A percentile compares a stretch with the other conserved stretches of the same genome.
These are phyloP conservation scores for Nesoenas mayeri DNA, from an alignment of 2,113 vertebrate species.

Conservation along the genomic window DNA sequence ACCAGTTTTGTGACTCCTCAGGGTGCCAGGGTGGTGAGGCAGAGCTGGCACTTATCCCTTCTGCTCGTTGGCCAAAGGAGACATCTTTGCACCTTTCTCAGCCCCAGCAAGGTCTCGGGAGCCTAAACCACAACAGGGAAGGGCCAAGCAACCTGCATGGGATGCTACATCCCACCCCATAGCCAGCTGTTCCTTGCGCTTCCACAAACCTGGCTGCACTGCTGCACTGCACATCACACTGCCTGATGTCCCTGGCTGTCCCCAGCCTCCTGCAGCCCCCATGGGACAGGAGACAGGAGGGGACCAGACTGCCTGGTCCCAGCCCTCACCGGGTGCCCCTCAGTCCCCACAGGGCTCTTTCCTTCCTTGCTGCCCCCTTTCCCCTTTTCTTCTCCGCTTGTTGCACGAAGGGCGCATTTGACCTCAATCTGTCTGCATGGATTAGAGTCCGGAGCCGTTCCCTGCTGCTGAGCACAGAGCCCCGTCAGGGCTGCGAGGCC, in stretches of 20 bases:
- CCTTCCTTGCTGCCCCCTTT: background rate
- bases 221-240: accelerated
- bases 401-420: background rate
- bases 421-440: slow-evolving; percentile 71
- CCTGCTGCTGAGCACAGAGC: slow-evolving; percentile 22
- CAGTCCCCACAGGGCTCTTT: accelerated
- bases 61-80: background rate
- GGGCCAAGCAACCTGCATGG: background rate
- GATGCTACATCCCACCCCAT: accelerated
- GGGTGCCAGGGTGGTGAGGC: background rate
- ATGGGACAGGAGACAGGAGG: accelerated
- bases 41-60: background rate
- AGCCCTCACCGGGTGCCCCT: background rate
- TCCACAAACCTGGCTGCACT: accelerated
- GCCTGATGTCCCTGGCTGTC: background rate
- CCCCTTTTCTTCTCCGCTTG: background rate
- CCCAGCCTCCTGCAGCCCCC: background rate
- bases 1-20: background rate
- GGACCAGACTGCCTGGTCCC: background rate
- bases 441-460: slow-evolving; percentile 39
- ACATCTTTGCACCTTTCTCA: background rate
- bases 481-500: slow-evolving; percentile 6
- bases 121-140: background rate
- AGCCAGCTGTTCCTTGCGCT: background rate
- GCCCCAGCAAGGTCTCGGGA: accelerated